Evolutionary conservation across 2,113 vertebrate species (phyloP).

Genomic region (Takifugu flavidus): DNA sequence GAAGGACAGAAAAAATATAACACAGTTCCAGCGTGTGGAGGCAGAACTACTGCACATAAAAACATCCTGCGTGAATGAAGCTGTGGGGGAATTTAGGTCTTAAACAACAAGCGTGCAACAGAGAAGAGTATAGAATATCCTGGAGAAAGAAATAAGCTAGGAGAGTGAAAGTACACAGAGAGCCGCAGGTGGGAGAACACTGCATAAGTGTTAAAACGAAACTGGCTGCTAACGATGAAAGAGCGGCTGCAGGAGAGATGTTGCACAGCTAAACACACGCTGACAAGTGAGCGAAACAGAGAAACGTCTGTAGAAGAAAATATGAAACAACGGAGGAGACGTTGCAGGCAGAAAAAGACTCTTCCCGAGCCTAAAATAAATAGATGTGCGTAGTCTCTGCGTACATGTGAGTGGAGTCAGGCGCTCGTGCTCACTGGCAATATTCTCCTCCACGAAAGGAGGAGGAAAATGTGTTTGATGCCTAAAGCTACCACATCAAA

Average conservation of each 20-base stretch:
- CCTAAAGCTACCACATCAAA: neutral
- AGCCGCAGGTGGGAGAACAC: slow-evolving; percentile 16
- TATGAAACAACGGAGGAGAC: too few species aligned
- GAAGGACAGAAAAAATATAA: neutral
- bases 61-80: slow-evolving; percentile 1
- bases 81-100: neutral
- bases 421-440: neutral
- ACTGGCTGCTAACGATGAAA: slow-evolving; percentile 21
- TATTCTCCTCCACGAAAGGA: neutral
- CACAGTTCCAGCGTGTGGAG: neutral
- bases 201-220: slow-evolving; percentile 1
- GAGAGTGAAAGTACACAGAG: slow-evolving; percentile 11
- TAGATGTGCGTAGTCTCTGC: neutral
- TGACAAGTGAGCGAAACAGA: neutral
- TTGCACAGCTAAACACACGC: neutral
- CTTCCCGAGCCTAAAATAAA: neutral
- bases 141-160: slow-evolving; percentile 18
- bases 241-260: slow-evolving; percentile 4
- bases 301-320: neutral
- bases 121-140: slow-evolving; percentile 20
- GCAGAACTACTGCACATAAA: slow-evolving; percentile 10
- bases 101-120: slow-evolving; percentile 20
- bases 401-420: neutral
- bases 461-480: neutral
- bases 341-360: neutral